Base-by-base conservation (phyloP, 2,113 vertebrate genomes). In the Pangasianodon gigas region DNA sequence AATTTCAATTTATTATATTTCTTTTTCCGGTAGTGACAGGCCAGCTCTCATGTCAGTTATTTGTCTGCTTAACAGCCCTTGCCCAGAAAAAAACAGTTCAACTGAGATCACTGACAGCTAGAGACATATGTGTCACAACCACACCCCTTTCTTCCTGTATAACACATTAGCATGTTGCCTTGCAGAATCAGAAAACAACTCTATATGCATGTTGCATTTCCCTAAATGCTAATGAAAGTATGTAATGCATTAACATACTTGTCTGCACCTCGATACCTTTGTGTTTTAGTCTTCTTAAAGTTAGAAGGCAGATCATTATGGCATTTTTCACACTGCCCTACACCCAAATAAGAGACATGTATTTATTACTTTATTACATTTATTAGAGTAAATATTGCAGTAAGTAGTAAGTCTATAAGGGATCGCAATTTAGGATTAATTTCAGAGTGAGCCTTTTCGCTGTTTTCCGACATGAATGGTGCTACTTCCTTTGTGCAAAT, bases 141-240 rank as follows among this genome's bases (percentile, higher is more conserved):
- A 87, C 91, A 84, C 91, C 88, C 89, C 32, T 80, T 90, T 89
- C 89, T 90, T 91, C 90, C 91, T 89, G 90, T 87, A 60, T 90
- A 89, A 60, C 65, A 74, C 71, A 87, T 77, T 46, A 56, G 32
- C 37, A 14, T 65, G 71, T 56, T 74, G 62, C 46, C 51, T 54
- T 71, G 46, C 85, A 85, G 89, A 90, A 89, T 88, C 52, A 88
- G 41, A 67, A 86, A 65, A 32, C 19, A 32, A 85, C 83, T 13
- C 11, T 41, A 8, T 65, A 65, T 69, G 29, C 24, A 41, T 65
- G 44, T 56, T 48, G 51, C 14, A 52, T 75, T 87, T 84, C 37
- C 82, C 5, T 29, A 37, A 62, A 84, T 1, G 56, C 82, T 44
- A 46, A 46, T 84, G 11, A 29, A 58, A 62, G n/a, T 29, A 62